phyloP scores from a whole-genome alignment of 2,797 vertebrate genomes.

The Lithobates pipiens region DNA sequence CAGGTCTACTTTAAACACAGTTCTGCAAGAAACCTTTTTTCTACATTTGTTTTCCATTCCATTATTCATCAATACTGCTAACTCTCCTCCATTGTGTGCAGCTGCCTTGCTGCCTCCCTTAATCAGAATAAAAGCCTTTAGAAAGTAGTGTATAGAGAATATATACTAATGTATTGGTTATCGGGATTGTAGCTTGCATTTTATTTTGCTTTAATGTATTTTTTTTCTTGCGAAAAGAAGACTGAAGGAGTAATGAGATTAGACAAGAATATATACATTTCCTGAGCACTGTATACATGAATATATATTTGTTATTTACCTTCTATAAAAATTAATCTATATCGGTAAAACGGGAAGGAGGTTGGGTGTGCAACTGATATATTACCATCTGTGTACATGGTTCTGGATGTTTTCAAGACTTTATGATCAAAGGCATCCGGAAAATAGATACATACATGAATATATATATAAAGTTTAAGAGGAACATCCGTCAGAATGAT shows the following conservation, averaged over 20 bases:
- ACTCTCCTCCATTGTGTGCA: slow-evolving; percentile 57
- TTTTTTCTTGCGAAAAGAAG: slow-evolving; percentile 69
- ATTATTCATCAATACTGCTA: neutral
- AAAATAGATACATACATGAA: slow-evolving; percentile 41
- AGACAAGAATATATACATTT: slow-evolving; percentile 65
- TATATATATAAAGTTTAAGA: neutral
- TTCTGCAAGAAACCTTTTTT: neutral
- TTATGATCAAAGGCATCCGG: neutral
- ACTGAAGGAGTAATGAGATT: slow-evolving; percentile 66
- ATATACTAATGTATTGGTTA: slow-evolving; percentile 66
- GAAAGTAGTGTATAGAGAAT: slow-evolving; percentile 65
- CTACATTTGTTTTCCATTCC: neutral
- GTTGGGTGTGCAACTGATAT: neutral
- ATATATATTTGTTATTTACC: slow-evolving; percentile 17
- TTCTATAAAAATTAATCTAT: neutral
- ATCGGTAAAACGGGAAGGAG: neutral
- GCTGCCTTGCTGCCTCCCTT: slow-evolving; percentile 65
- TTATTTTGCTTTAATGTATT: slow-evolving; percentile 70
- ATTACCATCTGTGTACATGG: neutral
- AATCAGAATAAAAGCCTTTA: slow-evolving; percentile 72
- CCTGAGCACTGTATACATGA: slow-evolving; percentile 25
- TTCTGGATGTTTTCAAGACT: neutral
- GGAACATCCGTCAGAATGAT: too few relatives aligned
- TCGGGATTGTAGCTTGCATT: slow-evolving; percentile 58
- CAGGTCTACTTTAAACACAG: neutral